A percentile compares a stretch with the other conserved stretches of the same genome.
These are phyloP conservation scores for Philantomba maxwellii DNA, from an alignment of 2,113 vertebrate genomes.

Conservation along the genomic window DNA sequence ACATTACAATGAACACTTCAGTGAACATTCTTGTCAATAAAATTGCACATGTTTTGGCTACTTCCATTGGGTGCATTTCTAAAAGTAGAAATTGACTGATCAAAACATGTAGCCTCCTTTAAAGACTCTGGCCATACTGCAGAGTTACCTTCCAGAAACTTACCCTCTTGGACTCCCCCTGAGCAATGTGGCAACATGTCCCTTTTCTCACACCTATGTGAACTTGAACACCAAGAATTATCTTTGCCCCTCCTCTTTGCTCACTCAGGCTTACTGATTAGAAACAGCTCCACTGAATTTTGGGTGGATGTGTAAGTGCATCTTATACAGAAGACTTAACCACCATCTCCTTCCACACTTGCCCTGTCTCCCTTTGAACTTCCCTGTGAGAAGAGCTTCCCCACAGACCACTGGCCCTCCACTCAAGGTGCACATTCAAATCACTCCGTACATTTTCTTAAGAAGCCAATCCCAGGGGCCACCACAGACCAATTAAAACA, in stretches of 20 bases:
- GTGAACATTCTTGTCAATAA: not conserved
- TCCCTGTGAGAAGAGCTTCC: not conserved
- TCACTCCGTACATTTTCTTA: not conserved
- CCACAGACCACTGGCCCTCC: not conserved
- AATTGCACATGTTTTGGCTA: not conserved
- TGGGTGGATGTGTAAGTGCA: not conserved
- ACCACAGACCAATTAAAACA: constrained; percentile 41
- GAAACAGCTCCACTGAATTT: not conserved
- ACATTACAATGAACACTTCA: not conserved
- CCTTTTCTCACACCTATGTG: not conserved
- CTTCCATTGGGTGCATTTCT: not conserved
- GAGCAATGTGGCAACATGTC: not conserved
- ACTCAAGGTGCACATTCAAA: not conserved
- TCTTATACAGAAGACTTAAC: not conserved
- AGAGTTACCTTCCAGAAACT: not conserved
- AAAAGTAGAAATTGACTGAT: not conserved
- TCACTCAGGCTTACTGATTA: not conserved
- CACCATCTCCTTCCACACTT: not conserved
- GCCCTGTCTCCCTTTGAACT: not conserved
- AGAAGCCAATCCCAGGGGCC: not conserved
- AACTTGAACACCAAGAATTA: not conserved
- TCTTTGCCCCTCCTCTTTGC: not conserved
- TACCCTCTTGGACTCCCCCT: not conserved
- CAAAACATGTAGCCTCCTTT: not conserved
- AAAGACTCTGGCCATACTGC: not conserved